Evolutionary conservation across 1,140 invertebrate genomes (phyloP), one percentile per base, ranked within the genome.

Genomic region (Leptonema lineaticorne): DNA sequence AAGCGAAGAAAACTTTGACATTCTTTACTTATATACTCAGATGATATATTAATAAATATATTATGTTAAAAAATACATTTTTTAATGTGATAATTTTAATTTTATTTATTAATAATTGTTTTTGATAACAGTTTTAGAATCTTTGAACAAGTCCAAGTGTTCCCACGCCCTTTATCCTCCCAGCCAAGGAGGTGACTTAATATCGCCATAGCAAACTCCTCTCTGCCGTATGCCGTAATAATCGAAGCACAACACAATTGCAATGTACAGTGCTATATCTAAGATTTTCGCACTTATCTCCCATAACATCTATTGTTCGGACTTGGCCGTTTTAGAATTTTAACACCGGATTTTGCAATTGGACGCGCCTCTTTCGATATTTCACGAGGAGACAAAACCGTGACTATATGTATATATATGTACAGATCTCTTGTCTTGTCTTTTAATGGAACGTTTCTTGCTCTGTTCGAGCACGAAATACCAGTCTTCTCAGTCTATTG

Each of bases 111-210:
- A n/a, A n/a, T n/a, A n/a, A n/a, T n/a, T n/a, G n/a, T n/a, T n/a
- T n/a, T n/a, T n/a, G n/a, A n/a, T 16, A 9, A 57, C 28, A 60
- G 14, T 62, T 62, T 62, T 18, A 62, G 59, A 5, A 11, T 28
- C 33, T 6, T 2, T 16, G 59, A 24, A n/a, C 33, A 26, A 46
- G 59, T n/a, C 18, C 59, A 37, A 41, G 37, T 37, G 41, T 62
- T 62, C 59, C 59, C 59, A 62, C 59, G 59, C 59, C 59, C 59
- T 62, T 62, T 62, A 62, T 62, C 33, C 29, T 46, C 58, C 24
- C 58, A 30, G 58, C 18, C 22, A 30, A 22, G 50, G 50, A 62
- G 59, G 59, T 62, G 59, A 62, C 59, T 62, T 33, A 62, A 62
- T 62, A 62, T 62, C 59, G 41, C 18, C 29, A 60, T 16, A 2